These are phyloP conservation scores for Neuroterus valhalla DNA, from an alignment of 1,140 invertebrate species.

Conservation along the genomic window DNA sequence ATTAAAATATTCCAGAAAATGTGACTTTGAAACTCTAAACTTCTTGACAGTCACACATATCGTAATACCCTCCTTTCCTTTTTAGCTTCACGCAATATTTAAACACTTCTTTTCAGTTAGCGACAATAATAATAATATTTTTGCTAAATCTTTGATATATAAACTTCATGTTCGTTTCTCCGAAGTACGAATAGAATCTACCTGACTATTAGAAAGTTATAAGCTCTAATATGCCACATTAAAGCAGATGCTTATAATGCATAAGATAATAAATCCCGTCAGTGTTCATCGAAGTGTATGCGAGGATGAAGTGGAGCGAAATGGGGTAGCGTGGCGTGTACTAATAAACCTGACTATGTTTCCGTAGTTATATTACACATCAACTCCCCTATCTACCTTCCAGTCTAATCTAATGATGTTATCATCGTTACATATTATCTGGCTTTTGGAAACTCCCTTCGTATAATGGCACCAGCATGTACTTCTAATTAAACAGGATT, in stretches of 20 bases:
- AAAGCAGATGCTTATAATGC: conserved; percentile 50
- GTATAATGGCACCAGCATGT: conserved; percentile 50
- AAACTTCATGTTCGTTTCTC: background rate
- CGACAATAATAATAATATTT: too few species aligned
- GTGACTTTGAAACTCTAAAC: too few species aligned
- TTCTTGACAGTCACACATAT: too few species aligned
- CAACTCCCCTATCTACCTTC: conserved; percentile 55
- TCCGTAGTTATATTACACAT: conserved; percentile 62
- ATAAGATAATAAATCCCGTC: conserved; percentile 58
- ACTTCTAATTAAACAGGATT: conserved; percentile 37
- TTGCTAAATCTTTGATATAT: background rate
- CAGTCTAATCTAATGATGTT: conserved; percentile 67
- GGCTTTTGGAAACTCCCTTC: conserved; percentile 62
- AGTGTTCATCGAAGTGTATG: conserved; percentile 58
- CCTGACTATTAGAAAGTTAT: conserved; percentile 5
- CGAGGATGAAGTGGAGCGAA: conserved; percentile 59
- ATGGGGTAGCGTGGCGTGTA: conserved; percentile 56
- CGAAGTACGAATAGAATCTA: conserved; percentile 15
- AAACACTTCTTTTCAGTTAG: too few species aligned
- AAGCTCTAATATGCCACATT: background rate
- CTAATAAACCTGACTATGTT: conserved; percentile 62
- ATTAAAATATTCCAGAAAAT: too few species aligned
- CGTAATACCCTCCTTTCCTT: too few species aligned
- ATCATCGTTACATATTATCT: conserved; percentile 68
- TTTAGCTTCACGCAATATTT: too few species aligned